These are phyloP conservation scores for Xestobium rufovillosum DNA, from an alignment of 2,888 invertebrate genomes.

Conservation along the genomic window DNA sequence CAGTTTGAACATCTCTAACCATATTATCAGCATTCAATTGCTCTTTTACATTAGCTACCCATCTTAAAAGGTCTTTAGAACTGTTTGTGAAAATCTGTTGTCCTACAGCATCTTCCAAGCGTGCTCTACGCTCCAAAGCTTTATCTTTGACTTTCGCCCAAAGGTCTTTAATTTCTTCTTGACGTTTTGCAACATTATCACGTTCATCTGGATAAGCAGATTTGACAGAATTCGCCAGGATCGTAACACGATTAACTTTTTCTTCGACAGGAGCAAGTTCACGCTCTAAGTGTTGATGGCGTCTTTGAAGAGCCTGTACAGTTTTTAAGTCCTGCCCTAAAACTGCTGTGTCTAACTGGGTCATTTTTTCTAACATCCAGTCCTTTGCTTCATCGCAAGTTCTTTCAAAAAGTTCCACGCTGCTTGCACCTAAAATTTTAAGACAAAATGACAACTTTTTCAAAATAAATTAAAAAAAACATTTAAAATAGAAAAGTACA, in stretches of 20 bases:
- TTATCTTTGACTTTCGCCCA: constrained; percentile 85
- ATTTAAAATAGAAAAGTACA: too few relatives aligned
- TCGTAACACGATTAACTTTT: constrained; percentile 81
- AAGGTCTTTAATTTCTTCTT: constrained; percentile 75
- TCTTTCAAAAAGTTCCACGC: constrained; percentile 91
- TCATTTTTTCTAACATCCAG: constrained; percentile 97
- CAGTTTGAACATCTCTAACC: constrained; percentile 86
- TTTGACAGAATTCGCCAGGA: constrained; percentile 85
- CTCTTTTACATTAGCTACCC: constrained; percentile 74
- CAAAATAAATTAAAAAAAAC: constrained; percentile 7
- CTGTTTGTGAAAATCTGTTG: constrained; percentile 88
- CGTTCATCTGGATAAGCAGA: constrained; percentile 87
- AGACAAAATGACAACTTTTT: not conserved
- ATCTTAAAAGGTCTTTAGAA: constrained; percentile 70
- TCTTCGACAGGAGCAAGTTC: constrained; percentile 92
- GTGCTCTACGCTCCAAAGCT: constrained; percentile 72
- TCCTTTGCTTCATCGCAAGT: constrained; percentile 94
- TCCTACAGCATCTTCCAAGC: constrained; percentile 91
- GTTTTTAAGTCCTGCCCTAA: constrained; percentile 82
- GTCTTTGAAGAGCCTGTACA: constrained; percentile 81
- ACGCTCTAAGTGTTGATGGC: constrained; percentile 88
- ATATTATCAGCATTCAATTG: constrained; percentile 67
- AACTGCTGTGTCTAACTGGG: constrained; percentile 71
- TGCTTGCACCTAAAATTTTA: constrained; percentile 39
- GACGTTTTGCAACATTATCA: constrained; percentile 74